Evolutionary conservation across 2,797 vertebrate genomes (phyloP).

Genomic region (Hozukius guyotensis): DNA sequence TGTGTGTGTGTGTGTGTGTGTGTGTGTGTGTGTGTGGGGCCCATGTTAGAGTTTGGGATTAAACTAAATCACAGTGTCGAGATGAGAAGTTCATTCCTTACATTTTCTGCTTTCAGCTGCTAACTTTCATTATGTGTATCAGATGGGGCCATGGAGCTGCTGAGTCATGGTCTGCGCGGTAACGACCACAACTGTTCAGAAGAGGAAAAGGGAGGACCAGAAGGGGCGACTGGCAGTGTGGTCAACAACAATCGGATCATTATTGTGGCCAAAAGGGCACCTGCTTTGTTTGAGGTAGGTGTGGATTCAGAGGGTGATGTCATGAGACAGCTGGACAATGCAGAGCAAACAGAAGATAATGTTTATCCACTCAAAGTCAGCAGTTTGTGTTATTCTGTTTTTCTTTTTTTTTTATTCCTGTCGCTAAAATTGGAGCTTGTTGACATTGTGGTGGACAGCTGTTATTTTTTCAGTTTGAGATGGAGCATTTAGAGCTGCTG

Average conservation of each 20-base stretch:
- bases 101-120: not conserved
- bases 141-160: not conserved
- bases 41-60: not conserved
- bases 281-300: conserved; percentile 70
- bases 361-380: conserved; percentile 26
- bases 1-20: not conserved
- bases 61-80: not conserved
- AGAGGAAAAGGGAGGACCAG: conserved; percentile 38
- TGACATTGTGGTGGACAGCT: not conserved
- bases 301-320: conserved; percentile 36
- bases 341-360: conserved; percentile 25
- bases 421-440: not conserved
- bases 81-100: not conserved
- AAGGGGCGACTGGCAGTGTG: conserved; percentile 62
- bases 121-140: not conserved
- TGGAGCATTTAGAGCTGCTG: not conserved
- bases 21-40: not conserved
- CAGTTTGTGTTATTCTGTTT: conserved; percentile 9
- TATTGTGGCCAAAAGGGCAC: conserved; percentile 69
- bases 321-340: conserved; percentile 68
- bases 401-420: not conserved
- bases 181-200: conserved; percentile 62
- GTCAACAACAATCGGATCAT: conserved; percentile 74
- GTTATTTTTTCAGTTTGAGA: conserved; percentile 7
- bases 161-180: conserved; percentile 33